Evolutionary conservation across 2,113 vertebrate species (phyloP).

Genomic region (Hippocampus guttulatus): DNA sequence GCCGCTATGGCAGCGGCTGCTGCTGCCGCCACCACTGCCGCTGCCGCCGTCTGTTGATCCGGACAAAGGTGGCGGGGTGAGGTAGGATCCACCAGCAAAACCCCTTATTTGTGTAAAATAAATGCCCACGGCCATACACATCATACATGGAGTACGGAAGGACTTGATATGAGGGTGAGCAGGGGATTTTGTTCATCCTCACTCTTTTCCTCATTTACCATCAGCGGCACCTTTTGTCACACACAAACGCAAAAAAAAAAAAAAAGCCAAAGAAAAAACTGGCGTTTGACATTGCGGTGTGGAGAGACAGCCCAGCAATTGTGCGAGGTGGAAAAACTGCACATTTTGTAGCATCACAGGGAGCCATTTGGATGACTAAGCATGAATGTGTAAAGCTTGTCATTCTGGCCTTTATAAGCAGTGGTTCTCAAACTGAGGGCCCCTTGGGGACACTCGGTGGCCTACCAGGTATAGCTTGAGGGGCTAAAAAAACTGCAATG

Average conservation of each 20-base stretch:
- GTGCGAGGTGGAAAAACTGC: background rate
- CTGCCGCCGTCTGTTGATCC: constrained; percentile 51
- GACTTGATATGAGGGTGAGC: background rate
- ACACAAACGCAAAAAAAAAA: background rate
- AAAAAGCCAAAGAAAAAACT: constrained; percentile 1
- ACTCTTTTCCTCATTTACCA: background rate
- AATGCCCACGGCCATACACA: background rate
- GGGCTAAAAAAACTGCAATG: background rate
- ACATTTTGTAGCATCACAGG: background rate
- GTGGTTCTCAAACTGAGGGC: constrained; percentile 3
- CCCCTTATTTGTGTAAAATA: background rate
- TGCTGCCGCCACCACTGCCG: background rate
- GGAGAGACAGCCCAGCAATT: background rate
- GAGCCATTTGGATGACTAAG: constrained; percentile 50
- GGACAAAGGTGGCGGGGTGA: background rate
- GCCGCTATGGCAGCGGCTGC: constrained; percentile 3
- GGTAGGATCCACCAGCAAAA: constrained; percentile 50
- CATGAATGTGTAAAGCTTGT: constrained; percentile 47
- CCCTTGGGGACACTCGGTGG: background rate
- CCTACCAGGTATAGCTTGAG: too few relatives aligned
- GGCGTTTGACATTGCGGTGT: background rate
- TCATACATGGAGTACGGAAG: background rate
- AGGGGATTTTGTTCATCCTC: too few relatives aligned
- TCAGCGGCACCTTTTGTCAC: background rate
- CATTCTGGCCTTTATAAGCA: constrained; percentile 23